A percentile compares a stretch with the other conserved stretches of the same genome.
Evolutionary conservation across 2,888 invertebrate genomes (phyloP).

Genomic region (Idaea straminata): DNA sequence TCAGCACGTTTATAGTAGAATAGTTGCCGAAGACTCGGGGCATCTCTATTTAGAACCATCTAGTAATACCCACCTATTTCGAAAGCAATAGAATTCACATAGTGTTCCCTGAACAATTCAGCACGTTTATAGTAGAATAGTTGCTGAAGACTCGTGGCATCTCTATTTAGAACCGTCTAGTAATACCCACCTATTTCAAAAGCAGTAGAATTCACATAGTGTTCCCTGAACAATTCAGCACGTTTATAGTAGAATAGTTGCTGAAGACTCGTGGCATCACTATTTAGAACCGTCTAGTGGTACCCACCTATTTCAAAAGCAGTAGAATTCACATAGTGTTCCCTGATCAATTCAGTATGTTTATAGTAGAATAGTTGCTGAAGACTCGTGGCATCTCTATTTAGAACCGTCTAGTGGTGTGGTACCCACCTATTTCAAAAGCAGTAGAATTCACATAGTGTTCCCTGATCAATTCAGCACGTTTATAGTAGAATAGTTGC

Average conservation of each 20-base stretch:
- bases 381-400: too few relatives aligned
- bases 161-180: too few relatives aligned
- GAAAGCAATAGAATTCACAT: constrained; percentile 34
- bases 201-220: constrained; percentile 40
- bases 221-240: constrained; percentile 42
- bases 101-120: constrained; percentile 40
- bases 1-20: constrained; percentile 60
- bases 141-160: too few relatives aligned
- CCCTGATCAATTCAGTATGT: constrained; percentile 51
- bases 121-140: too few relatives aligned
- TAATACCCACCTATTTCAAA: constrained; percentile 9
- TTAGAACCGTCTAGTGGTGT: too few relatives aligned
- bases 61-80: constrained; percentile 9
- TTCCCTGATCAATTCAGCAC: constrained; percentile 32
- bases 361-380: too few relatives aligned
- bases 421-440: constrained; percentile 8
- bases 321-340: constrained; percentile 41
- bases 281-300: too few relatives aligned
- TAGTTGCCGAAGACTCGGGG: too few relatives aligned
- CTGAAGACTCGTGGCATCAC: too few relatives aligned
- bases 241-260: too few relatives aligned
- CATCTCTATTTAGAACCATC: too few relatives aligned
- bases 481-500: too few relatives aligned
- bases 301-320: constrained; percentile 9
- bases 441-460: constrained; percentile 41